phyloP scores from a whole-genome alignment of 2,888 invertebrate species.

The Agelastica alni region DNA sequence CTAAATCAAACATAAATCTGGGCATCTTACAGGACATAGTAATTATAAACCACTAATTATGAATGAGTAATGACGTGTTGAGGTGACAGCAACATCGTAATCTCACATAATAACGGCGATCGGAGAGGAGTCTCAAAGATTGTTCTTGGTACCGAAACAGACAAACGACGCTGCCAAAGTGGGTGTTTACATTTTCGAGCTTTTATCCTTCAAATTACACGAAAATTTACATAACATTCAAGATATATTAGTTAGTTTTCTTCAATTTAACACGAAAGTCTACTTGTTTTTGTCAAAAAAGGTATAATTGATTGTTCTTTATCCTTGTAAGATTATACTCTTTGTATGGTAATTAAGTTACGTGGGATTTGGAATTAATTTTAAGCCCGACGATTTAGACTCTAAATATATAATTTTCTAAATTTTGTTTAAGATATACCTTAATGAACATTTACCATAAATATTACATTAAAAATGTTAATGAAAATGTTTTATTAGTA shows the following conservation, averaged over 20 bases:
- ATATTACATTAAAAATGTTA: too few relatives aligned
- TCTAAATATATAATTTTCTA: too few relatives aligned
- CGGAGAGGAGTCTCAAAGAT: conserved; percentile 27
- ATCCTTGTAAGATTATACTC: too few relatives aligned
- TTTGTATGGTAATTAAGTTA: too few relatives aligned
- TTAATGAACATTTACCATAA: too few relatives aligned
- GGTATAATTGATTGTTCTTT: conserved; percentile 15
- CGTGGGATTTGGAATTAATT: too few relatives aligned
- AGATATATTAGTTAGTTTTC: conserved; percentile 20
- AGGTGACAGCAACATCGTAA: conserved; percentile 38
- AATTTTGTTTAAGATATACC: too few relatives aligned
- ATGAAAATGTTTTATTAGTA: too few relatives aligned
- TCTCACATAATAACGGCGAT: conserved; percentile 34
- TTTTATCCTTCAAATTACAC: conserved; percentile 20
- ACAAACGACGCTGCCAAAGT: conserved; percentile 24
- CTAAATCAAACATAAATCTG: conserved; percentile 27
- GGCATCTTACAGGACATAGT: conserved; percentile 31
- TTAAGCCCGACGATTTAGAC: too few relatives aligned
- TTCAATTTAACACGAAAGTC: neutral
- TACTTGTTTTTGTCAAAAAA: neutral
- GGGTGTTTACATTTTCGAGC: conserved; percentile 29
- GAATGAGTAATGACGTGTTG: conserved; percentile 41
- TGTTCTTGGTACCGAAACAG: conserved; percentile 16
- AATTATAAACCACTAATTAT: conserved; percentile 41
- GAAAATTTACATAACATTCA: conserved; percentile 12